Base-by-base conservation (phyloP, 2,888 invertebrate species). In the Tuta absoluta region DNA sequence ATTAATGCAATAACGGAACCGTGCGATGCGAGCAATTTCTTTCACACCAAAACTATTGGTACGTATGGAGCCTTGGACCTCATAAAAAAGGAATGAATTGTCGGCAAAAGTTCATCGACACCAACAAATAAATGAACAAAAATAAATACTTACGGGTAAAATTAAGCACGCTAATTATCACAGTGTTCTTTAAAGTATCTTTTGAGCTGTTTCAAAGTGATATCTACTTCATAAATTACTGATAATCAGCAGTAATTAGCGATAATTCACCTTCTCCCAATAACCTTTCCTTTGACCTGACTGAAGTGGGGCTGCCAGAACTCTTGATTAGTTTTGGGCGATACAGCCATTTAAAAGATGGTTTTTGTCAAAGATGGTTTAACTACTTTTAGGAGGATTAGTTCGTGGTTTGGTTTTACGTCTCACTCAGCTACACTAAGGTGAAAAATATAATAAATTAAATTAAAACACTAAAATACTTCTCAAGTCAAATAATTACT, bases 41-140 rank as follows among this genome's bases (percentile, higher is more conserved):
- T 56, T n/a, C 14, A n/a, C 14, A 28, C 3, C 0, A 56, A 56
- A 7, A 5, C n/a, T 14, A 10, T 11, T 1, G 23, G 19, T 28
- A 61, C 61, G 61, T 61, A n/a, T n/a, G 48, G 61, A 61, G 48
- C 61, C 49, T 60, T 60, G 4, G 19, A 38, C 45, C 21, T 38
- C 53, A 51, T 28, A 57, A 63, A 57, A 63, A 61, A 61, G n/a
- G 24, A 53, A 11, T 14, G 51, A 12, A 14, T 53, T 17, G 45
- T 45, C 51, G 51, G 51, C 24, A 53, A 23, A 53, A 23, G 51
- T 23, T 23, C 51, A 45, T 45, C 17, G 45, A 45, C 7, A 45
- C 17, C 45, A 45, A n/a, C 17, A 5, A 45, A 45, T 17, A 45
- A 45, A 45, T 45, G 3, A 45, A n/a, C 4, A 45, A 45, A 45